phyloP scores from a whole-genome alignment of 2,797 vertebrate genomes.

The Coreius guichenoti region DNA sequence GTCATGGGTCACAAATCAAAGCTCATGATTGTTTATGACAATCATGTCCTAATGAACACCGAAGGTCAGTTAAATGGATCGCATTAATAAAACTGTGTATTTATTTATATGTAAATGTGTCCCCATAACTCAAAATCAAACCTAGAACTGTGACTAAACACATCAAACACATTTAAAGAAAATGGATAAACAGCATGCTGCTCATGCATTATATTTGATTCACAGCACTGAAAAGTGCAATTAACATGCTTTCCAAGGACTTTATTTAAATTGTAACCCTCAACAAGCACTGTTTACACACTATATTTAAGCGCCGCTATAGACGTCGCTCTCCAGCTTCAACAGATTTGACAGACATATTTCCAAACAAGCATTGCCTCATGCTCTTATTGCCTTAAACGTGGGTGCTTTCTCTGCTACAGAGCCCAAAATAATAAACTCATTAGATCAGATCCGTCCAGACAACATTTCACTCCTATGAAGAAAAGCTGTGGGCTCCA shows the following conservation, averaged over 20 bases:
- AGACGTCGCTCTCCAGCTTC: constrained; percentile 11
- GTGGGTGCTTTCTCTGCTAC: background rate
- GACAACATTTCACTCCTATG: background rate
- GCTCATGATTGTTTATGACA: constrained; percentile 12
- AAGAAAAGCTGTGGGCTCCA: background rate
- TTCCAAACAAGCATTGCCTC: constrained; percentile 25
- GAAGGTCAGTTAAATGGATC: constrained; percentile 10
- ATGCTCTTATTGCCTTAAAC: constrained; percentile 5
- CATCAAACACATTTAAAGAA: constrained; percentile 18
- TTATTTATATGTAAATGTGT: constrained; percentile 44
- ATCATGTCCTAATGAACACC: background rate
- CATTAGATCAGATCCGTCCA: background rate
- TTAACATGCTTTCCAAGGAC: constrained; percentile 17
- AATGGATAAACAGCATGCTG: background rate
- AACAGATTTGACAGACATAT: constrained; percentile 20
- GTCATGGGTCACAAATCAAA: constrained; percentile 4
- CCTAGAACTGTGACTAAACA: background rate
- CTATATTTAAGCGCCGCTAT: constrained; percentile 9
- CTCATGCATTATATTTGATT: constrained; percentile 41
- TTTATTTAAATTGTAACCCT: constrained; percentile 6
- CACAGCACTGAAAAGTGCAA: constrained; percentile 22
- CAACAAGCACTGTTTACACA: background rate
- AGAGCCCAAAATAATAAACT: constrained; percentile 24
- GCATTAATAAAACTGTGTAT: constrained; percentile 13
- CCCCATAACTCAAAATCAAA: constrained; percentile 4